phyloP scores from a whole-genome alignment of 2,797 vertebrate species.

The Enteromius unitaeniatus region DNA sequence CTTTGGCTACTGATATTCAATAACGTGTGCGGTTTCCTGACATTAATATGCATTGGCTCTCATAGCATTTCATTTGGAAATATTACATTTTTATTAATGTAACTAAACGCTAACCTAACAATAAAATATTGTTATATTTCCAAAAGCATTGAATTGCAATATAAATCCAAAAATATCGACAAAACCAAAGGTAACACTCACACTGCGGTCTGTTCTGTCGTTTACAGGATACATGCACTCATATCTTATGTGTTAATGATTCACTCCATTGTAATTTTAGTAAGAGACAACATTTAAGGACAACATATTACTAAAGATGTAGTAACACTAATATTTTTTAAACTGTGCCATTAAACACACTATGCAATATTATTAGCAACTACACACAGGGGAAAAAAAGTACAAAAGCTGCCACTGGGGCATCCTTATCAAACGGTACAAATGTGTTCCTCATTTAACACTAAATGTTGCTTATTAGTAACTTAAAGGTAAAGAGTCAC shows the following conservation, averaged over 20 bases:
- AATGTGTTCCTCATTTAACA: neutral
- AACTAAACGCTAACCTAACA: neutral
- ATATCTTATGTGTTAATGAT: too few relatives aligned
- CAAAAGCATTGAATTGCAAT: neutral
- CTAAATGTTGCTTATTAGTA: neutral
- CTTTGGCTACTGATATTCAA: neutral
- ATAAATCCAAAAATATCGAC: too few relatives aligned
- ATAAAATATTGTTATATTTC: neutral
- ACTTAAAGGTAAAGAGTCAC: neutral
- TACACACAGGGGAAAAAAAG: neutral
- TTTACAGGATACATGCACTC: too few relatives aligned
- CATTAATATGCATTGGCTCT: neutral
- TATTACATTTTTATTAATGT: neutral
- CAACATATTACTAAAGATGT: neutral
- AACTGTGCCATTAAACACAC: neutral
- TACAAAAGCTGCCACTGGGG: neutral
- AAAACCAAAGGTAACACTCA: too few relatives aligned
- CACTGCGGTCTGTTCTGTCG: too few relatives aligned
- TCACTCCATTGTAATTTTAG: neutral
- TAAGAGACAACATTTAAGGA: neutral
- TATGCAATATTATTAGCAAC: neutral
- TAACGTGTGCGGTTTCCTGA: neutral
- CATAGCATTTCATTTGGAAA: neutral
- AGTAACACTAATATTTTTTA: neutral
- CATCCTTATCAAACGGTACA: neutral